These are phyloP conservation scores for Eupelmus urozonus DNA, from an alignment of 2,888 invertebrate genomes.

Conservation along the genomic window DNA sequence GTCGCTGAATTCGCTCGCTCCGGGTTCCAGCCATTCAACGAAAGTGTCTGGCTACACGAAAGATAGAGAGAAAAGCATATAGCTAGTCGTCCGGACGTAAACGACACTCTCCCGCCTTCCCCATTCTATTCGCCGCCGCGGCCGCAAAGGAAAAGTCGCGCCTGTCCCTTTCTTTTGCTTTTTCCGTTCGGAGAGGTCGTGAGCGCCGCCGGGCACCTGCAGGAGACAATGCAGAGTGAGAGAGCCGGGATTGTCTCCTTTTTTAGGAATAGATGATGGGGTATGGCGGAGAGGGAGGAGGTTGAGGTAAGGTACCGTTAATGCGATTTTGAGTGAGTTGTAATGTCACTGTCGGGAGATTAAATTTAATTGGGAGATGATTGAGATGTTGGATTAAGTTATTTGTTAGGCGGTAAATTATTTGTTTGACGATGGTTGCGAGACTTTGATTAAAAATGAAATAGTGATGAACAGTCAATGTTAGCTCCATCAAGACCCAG, in stretches of 20 bases:
- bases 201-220: not conserved
- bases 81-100: conserved; percentile 10
- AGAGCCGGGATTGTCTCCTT: not conserved
- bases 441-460: too few species aligned
- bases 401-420: too few species aligned
- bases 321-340: too few species aligned
- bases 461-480: too few species aligned
- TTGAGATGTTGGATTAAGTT: too few species aligned
- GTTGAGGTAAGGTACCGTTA: too few species aligned
- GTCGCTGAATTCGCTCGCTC: conserved; percentile 16
- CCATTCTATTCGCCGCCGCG: conserved; percentile 11
- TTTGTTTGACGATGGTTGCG: too few species aligned
- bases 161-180: not conserved
- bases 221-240: not conserved
- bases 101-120: conserved; percentile 20
- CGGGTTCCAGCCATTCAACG: not conserved
- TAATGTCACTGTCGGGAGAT: too few species aligned
- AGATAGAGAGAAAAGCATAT: too few species aligned
- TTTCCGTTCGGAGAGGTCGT: not conserved
- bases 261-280: not conserved
- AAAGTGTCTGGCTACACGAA: conserved; percentile 3
- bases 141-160: conserved; percentile 12
- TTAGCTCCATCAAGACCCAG: too few species aligned
- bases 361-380: too few species aligned
- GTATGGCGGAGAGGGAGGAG: too few species aligned